Evolutionary conservation across 2,113 vertebrate species (phyloP), one percentile per base, ranked within the genome.

Genomic region (Chiloscyllium plagiosum): DNA sequence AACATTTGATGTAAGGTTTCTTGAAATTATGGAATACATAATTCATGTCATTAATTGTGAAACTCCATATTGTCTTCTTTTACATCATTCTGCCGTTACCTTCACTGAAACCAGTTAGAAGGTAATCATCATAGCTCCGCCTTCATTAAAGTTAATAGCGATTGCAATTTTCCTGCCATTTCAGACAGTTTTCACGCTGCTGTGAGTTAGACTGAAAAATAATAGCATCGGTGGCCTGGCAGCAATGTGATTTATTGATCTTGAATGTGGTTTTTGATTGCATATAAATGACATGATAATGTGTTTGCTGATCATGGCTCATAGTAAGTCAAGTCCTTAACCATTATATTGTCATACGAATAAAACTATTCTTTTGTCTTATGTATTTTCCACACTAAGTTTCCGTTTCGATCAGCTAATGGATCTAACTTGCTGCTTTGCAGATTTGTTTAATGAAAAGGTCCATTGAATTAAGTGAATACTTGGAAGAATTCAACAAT

Each of bases 151-250:
- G 65, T 93, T 68, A 93, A 68, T 93, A n/a, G 89, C 61, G 19
- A 93, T 66, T 7, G 19, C 6, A n/a, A 93, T 93, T 68, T 93
- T 66, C 89, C 89, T 93, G 89, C 33, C 61, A 66, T 92, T 93
- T 93, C 17, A 93, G 89, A 93, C 61, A 66, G 89, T 93, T 93
- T 66, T 65, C 61, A 93, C 20, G n/a, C 89, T 10, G 29, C 89
- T 93, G 33, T 61, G 61, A 90, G 66, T 93, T n/a, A 93, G 89
- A 93, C 89, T 66, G 89, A 93, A 93, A 93, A 93, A 66, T 93
- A 93, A 93, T 93, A 66, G 89, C 89, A 42, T 17, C 20, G 56
- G 33, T 92, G 89, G 56, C 89, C 89, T 68, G 89, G 89, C 89
- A 93, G 89, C 65, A 66, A 19, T 22, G 17, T 93, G 89, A 93